Conservation (phyloP, 2,888 invertebrate species). For the Frankliniella fusca region DNA sequence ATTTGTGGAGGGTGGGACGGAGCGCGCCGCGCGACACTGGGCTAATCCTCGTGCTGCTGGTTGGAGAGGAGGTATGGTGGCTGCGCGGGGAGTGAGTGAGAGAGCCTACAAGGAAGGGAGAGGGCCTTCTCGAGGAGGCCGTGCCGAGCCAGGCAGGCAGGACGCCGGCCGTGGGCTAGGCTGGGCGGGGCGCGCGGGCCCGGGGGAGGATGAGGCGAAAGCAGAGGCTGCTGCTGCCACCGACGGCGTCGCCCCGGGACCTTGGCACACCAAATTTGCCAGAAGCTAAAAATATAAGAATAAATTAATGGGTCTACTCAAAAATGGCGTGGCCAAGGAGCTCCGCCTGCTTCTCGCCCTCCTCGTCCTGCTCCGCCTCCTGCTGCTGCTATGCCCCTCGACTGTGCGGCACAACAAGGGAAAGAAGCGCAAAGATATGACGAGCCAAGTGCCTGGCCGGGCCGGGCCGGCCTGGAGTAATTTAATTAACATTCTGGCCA, state of each 20-base stretch:
- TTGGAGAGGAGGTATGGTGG: too few species aligned
- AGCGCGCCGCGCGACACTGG: neutral
- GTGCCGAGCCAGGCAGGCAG: neutral
- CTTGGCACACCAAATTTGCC: slow-evolving; percentile 1
- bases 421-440: neutral
- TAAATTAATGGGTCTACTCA: neutral
- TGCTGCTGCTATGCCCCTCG: neutral
- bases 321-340: neutral
- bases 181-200: neutral
- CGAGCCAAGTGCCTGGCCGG: neutral
- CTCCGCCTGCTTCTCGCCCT: neutral
- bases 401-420: neutral
- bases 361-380: neutral
- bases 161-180: neutral
- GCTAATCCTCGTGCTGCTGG: too few species aligned
- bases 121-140: neutral
- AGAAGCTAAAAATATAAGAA: slow-evolving; percentile 18
- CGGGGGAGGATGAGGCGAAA: too few species aligned
- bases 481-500: neutral
- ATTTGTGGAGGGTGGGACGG: neutral
- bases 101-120: neutral
- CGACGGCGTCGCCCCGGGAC: neutral
- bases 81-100: too few species aligned
- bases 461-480: neutral
- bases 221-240: too few species aligned